phyloP scores from a whole-genome alignment of 1,140 invertebrate genomes.

The Gonioctena quinquepunctata region DNA sequence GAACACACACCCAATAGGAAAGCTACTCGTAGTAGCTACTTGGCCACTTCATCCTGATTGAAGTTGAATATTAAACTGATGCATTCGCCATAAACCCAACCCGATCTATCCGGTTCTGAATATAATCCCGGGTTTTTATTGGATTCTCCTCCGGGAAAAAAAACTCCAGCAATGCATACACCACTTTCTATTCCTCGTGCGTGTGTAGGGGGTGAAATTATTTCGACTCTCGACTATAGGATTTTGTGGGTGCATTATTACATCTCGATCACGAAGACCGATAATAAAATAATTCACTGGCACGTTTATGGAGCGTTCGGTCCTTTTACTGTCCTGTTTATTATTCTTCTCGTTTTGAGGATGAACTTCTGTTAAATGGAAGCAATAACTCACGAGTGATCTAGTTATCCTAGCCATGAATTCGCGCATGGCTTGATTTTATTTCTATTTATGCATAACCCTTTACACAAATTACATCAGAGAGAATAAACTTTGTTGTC shows the following conservation, averaged over 20 bases:
- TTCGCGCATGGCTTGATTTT: not conserved
- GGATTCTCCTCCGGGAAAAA: not conserved
- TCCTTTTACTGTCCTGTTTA: slow-evolving; percentile 7
- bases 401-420: not conserved
- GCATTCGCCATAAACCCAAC: no score
- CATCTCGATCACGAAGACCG: not conserved
- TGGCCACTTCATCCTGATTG: no score
- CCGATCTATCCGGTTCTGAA: not conserved
- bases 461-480: not conserved
- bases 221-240: not conserved
- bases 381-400: not conserved
- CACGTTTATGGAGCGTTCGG: slow-evolving; percentile 7
- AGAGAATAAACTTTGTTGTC: not conserved
- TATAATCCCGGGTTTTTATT: not conserved
- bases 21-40: no score
- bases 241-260: slow-evolving; percentile 5
- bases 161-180: not conserved
- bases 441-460: not conserved
- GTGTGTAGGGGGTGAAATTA: not conserved
- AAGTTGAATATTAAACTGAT: no score
- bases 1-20: no score
- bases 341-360: slow-evolving; percentile 13
- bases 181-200: slow-evolving; percentile 1
- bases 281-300: slow-evolving; percentile 9
- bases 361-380: not conserved